Evolutionary conservation across 2,797 vertebrate genomes (phyloP), one percentile per base, ranked within the genome.

Genomic region (Anas bahamensis): DNA sequence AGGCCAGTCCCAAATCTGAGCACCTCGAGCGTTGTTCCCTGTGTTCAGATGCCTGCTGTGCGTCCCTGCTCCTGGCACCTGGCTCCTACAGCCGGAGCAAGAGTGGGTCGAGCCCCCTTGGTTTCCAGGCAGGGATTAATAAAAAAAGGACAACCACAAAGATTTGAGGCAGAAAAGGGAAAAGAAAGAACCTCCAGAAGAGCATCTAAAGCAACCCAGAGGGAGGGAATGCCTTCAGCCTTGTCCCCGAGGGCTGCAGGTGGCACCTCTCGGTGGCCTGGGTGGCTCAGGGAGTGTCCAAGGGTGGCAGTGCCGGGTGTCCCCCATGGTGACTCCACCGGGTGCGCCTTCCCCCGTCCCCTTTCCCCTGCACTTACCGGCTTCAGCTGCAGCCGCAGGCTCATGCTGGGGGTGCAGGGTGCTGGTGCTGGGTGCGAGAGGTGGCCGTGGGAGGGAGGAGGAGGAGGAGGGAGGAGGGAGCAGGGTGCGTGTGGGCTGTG

Each of bases 361-460:
- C 26, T 42, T 55, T 7, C 59, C 71, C 37, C 64, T 44, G 80
- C 96, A 97, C 98, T 98, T 96, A 98, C 97, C 59, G 97, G 98
- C 96, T 98, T 98, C 74, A 98, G 98, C 97, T 96, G 97, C 68
- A 97, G 95, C 95, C 93, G 94, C 96, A 98, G 96, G 97, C 98
- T 98, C 98, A 98, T 98, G 97, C 91, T 78, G 70, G 6, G 63
- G 70, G 81, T 55, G 60, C 60, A 17, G 72, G 55, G 46, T 72
- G 64, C 44, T 1, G 59, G 26, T 33, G n/a, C 33, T 26, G 31
- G 35, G 59, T 37, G 56, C 2, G 72, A 0, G 1, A 80, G 59
- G 39, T 35, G 53, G 68, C 3, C 23, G 63, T 57, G 56, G 91
- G 39, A 73, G 93, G 80, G 95, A 81, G 78, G 57, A 75, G 31